A percentile compares a stretch with the other conserved stretches of the same genome.
Conservation (phyloP, 2,113 vertebrate species). For the Protobothrops flavoviridis region DNA sequence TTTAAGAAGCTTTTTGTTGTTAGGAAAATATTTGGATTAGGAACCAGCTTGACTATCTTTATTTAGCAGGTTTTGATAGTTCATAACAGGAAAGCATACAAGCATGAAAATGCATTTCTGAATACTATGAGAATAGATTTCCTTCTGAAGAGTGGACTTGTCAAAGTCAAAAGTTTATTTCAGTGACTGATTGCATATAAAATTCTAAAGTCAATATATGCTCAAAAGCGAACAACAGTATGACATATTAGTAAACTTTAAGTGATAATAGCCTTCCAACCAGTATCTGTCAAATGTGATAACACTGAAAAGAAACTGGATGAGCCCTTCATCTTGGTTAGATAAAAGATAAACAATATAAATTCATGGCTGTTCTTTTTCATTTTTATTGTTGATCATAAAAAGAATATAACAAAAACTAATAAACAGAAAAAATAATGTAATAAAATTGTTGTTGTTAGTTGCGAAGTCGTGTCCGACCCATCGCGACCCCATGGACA, state of each 20-base stretch:
- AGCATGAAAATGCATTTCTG: slow-evolving; percentile 38
- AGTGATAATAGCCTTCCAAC: background rate
- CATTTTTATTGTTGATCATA: background rate
- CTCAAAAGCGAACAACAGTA: background rate
- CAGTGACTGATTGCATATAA: background rate
- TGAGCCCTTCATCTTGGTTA: background rate
- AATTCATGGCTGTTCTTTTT: background rate
- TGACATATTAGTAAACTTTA: background rate
- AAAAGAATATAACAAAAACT: background rate
- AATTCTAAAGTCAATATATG: background rate
- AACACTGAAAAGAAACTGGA: background rate
- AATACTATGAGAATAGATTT: slow-evolving; percentile 34
- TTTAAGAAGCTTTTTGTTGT: slow-evolving; percentile 38
- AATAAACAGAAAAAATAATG: background rate
- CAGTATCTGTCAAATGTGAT: background rate
- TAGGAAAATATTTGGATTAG: slow-evolving; percentile 38
- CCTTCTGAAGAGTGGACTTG: background rate
- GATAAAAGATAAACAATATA: background rate
- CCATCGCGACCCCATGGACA: too few relatives aligned
- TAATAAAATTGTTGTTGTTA: background rate
- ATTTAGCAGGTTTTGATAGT: slow-evolving; percentile 43
- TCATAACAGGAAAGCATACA: slow-evolving; percentile 1
- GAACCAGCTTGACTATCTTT: slow-evolving; percentile 51
- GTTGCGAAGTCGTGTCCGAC: too few relatives aligned
- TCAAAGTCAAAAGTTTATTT: background rate